Conservation (phyloP, 2,797 vertebrate species). For the Amniataba percoides region DNA sequence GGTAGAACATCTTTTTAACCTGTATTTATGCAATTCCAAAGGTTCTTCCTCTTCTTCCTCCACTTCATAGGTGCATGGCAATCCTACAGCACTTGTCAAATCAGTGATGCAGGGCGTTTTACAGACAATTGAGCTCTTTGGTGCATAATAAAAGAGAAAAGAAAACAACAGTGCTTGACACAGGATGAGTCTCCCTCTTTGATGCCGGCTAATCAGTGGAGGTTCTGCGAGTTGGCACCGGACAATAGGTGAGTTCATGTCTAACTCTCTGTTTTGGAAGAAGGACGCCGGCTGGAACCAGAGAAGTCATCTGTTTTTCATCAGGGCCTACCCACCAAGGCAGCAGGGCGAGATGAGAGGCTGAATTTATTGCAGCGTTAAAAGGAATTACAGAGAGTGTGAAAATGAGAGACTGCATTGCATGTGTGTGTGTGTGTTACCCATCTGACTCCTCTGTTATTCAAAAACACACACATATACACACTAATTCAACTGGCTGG, state of each 20-base stretch:
- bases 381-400: conserved; percentile 70
- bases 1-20: background rate
- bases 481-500: conserved; percentile 13
- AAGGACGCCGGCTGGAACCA: conserved; percentile 58
- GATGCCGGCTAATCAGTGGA: conserved; percentile 51
- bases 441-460: conserved; percentile 27
- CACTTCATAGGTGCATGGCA: background rate
- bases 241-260: conserved; percentile 74
- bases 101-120: background rate
- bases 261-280: conserved; percentile 57
- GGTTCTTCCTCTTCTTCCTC: background rate
- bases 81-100: background rate
- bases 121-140: background rate
- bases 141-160: conserved; percentile 26
- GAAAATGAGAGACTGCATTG: conserved; percentile 56
- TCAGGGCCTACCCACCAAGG: conserved; percentile 61
- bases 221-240: conserved; percentile 46
- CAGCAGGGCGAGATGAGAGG: conserved; percentile 61
- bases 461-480: conserved; percentile 6
- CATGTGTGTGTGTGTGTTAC: conserved; percentile 17
- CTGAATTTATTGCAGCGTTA: conserved; percentile 68
- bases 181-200: background rate
- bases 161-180: background rate
- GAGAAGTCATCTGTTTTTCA: conserved; percentile 77
- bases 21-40: conserved; percentile 1